A percentile compares a stretch with the other conserved stretches of the same genome.
These are phyloP conservation scores for Acanthopleura granulata DNA, from an alignment of 2,888 invertebrate genomes.

Conservation along the genomic window DNA sequence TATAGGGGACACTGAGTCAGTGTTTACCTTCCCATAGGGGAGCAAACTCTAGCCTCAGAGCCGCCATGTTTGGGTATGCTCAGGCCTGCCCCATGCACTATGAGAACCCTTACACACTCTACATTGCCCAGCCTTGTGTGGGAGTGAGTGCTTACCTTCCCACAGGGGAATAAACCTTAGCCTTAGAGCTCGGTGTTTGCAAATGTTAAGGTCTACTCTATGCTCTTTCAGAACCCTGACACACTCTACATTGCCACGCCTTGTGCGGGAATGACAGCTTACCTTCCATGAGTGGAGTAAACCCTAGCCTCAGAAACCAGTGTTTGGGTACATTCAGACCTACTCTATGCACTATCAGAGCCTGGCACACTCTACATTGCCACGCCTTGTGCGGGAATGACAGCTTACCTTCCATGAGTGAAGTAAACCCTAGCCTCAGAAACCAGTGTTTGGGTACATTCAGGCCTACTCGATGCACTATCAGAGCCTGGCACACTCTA, in stretches of 20 bases:
- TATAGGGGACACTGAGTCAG: background rate
- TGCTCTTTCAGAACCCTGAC: slow-evolving; percentile 50
- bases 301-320: too few species aligned
- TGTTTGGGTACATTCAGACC: too few species aligned
- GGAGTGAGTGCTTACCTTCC: slow-evolving; percentile 48
- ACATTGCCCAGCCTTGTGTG: slow-evolving; percentile 34
- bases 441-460: too few species aligned
- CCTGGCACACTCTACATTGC: too few species aligned
- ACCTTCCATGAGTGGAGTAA: too few species aligned
- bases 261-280: too few species aligned
- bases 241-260: slow-evolving; percentile 48
- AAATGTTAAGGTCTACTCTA: slow-evolving; percentile 60
- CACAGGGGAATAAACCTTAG: slow-evolving; percentile 54
- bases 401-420: too few species aligned
- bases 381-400: too few species aligned
- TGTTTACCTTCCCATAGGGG: slow-evolving; percentile 63
- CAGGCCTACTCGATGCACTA: too few species aligned
- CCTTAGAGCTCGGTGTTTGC: slow-evolving; percentile 37
- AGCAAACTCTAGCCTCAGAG: slow-evolving; percentile 32
- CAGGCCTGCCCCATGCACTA: slow-evolving; percentile 59
- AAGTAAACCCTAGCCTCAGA: too few species aligned
- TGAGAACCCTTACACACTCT: slow-evolving; percentile 52
- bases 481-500: too few species aligned
- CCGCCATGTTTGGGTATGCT: slow-evolving; percentile 50
- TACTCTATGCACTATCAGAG: too few species aligned